Evolutionary conservation across 2,113 vertebrate species (phyloP), one percentile per base, ranked within the genome.

Genomic region (Regulus satrapa): DNA sequence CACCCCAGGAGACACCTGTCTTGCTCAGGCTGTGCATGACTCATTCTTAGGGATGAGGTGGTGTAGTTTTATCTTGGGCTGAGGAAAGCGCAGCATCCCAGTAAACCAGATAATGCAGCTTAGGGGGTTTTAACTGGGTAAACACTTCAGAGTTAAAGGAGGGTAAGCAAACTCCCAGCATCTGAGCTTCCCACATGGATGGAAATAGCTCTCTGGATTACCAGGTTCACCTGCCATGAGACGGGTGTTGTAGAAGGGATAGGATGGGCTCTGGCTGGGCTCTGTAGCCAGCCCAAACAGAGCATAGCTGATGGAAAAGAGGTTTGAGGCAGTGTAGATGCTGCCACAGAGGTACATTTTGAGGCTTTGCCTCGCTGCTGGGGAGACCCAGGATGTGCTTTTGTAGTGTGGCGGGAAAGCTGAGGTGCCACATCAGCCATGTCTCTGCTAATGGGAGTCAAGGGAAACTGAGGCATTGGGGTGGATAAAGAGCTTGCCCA

Each of bases 91-190:
- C 62, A 90, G 80, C 86, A 67, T 92, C 75, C 78, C 72, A 79
- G 90, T 91, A 95, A 97, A 95, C 83, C 88, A 77, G 94, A 95
- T 97, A 96, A 96, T 96, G 85, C 93, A 94, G 94, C 94, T 97
- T 96, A 95, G 62, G 61, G 68, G 85, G 26, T 90, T 96, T 97
- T 93, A 96, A 66, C 69, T 46, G 87, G 40, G 89, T 97, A 96
- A 94, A 96, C 87, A 85, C 89, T 93, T 95, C 86, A 72, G 95
- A 95, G 79, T 94, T 97, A 93, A 90, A 80, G 76, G 73, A 93
- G 61, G 84, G 89, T 95, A 92, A 97, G 85, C 92, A 77, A 89
- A 93, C 63, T 95, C 66, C 75, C 16, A 46, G 85, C 92, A 61
- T 59, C 58, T 5, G 49, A 95, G 80, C 64, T 94, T 92, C 75